phyloP scores from a whole-genome alignment of 2,888 invertebrate species.

The Cryptocephalus primarius region DNA sequence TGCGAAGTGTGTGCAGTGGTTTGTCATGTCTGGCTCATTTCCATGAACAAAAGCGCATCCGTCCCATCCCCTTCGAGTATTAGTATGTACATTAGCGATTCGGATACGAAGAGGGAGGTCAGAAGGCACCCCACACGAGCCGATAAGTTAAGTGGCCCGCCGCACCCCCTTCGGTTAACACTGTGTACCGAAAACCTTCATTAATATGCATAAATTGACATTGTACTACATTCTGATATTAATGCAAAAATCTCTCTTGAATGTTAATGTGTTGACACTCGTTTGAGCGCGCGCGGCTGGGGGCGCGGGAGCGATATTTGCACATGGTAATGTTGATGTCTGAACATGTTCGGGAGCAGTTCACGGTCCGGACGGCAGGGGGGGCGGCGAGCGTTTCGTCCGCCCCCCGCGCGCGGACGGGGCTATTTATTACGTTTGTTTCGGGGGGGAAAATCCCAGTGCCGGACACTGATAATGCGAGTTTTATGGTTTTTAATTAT shows the following conservation, averaged over 20 bases:
- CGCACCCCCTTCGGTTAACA: neutral
- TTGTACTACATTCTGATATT: conserved; percentile 25
- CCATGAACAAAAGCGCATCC: no score
- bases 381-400: conserved; percentile 10
- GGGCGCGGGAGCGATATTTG: conserved; percentile 15
- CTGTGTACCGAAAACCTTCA: conserved; percentile 13
- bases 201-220: conserved; percentile 33
- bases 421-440: conserved; percentile 30
- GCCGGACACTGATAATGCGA: conserved; percentile 25
- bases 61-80: no score
- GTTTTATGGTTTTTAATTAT: conserved; percentile 22
- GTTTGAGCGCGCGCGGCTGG: conserved; percentile 10
- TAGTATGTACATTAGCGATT: neutral
- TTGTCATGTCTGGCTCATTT: no score
- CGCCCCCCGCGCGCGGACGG: conserved; percentile 18
- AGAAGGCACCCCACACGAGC: neutral
- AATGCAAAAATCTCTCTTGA: conserved; percentile 29
- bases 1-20: no score
- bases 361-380: no score
- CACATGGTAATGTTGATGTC: conserved; percentile 20
- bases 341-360: conserved; percentile 10
- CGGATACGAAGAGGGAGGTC: neutral
- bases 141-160: neutral
- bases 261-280: conserved; percentile 27
- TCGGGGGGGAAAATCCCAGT: conserved; percentile 15